Conservation (phyloP, 2,797 vertebrate species). For the Oreochromis grahami region DNA sequence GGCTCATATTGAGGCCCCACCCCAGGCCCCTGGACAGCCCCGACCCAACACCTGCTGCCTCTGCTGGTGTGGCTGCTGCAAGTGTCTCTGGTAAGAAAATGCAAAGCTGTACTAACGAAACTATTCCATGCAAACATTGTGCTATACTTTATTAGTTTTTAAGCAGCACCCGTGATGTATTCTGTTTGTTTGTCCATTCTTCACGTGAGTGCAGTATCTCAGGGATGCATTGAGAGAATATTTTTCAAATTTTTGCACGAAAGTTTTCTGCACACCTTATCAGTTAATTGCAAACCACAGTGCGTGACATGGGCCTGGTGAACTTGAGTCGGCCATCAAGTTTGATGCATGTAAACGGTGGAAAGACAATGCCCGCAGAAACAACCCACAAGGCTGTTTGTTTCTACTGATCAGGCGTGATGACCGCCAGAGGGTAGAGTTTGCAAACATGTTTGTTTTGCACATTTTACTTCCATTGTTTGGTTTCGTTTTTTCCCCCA, state of each 20-base stretch:
- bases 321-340: background rate
- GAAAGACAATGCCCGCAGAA: background rate
- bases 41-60: constrained; percentile 97
- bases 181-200: background rate
- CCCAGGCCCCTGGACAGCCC: constrained; percentile 90
- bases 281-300: background rate
- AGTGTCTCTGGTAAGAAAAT: constrained; percentile 93
- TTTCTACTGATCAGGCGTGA: background rate
- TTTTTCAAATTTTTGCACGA: background rate
- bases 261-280: background rate
- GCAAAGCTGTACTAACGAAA: background rate
- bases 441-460: background rate
- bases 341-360: background rate
- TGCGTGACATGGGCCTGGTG: background rate
- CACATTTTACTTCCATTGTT: background rate
- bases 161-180: background rate
- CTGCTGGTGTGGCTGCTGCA: constrained; percentile 99
- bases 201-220: background rate
- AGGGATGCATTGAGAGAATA: background rate
- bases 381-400: background rate
- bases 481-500: background rate
- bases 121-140: background rate
- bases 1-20: constrained; percentile 91
- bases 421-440: background rate
- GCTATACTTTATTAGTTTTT: background rate